Conservation (phyloP, 2,888 invertebrate genomes). For the Eupithecia insigniata region DNA sequence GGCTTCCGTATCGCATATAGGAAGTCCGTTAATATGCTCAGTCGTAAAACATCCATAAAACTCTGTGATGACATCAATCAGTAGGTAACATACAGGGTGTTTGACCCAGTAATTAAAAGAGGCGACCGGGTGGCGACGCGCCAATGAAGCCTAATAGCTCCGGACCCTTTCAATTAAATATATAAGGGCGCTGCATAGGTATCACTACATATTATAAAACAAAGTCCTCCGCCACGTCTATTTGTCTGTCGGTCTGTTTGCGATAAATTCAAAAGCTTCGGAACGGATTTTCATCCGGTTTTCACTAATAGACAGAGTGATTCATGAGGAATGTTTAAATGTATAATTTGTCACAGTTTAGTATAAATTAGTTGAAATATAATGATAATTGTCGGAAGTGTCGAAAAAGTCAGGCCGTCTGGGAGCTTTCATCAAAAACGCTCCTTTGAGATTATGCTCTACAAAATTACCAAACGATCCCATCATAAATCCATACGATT, state of each 20-base stretch:
- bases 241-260: not conserved
- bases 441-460: no score
- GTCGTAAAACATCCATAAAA: constrained; percentile 21
- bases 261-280: not conserved
- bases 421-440: no score
- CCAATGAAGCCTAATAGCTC: constrained; percentile 58
- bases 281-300: not conserved
- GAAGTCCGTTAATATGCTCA: constrained; percentile 8
- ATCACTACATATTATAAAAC: constrained; percentile 7
- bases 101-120: constrained; percentile 58
- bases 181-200: constrained; percentile 39
- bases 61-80: constrained; percentile 12
- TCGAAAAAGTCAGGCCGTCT: no score
- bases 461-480: no score
- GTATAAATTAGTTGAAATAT: no score
- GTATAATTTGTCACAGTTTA: no score
- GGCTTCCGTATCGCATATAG: constrained; percentile 10
- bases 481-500: no score
- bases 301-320: not conserved
- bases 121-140: constrained; percentile 48
- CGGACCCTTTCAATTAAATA: constrained; percentile 55
- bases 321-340: not conserved
- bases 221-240: not conserved
- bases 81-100: constrained; percentile 28
- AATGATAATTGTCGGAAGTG: no score